Conservation (phyloP, 2,888 invertebrate species). For the Temnothorax unifasciatus region DNA sequence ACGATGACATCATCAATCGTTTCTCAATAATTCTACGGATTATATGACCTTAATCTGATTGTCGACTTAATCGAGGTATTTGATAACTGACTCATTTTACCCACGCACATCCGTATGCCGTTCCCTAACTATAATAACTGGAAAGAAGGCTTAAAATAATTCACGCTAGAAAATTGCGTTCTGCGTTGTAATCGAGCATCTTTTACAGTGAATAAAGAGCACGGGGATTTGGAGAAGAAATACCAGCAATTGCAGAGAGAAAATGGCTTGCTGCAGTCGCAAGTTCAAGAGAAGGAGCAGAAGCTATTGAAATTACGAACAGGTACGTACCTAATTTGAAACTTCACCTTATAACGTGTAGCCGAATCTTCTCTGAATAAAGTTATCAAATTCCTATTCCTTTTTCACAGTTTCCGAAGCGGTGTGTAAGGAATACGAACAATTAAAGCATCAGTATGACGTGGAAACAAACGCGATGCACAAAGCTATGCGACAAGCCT, state of each 20-base stretch:
- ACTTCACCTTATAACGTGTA: not conserved
- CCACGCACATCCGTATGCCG: not conserved
- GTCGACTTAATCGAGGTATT: not conserved
- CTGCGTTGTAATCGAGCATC: not conserved
- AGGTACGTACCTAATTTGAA: constrained; percentile 78
- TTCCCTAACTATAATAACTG: not conserved
- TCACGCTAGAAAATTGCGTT: not conserved
- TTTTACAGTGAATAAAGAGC: constrained; percentile 86
- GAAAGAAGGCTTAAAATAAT: not conserved
- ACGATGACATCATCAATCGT: constrained; percentile 33
- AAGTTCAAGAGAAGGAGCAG: constrained; percentile 89
- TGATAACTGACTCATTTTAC: constrained; percentile 23
- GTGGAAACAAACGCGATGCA: constrained; percentile 92
- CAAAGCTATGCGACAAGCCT: constrained; percentile 90
- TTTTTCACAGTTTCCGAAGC: constrained; percentile 89
- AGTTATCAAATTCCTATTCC: not conserved
- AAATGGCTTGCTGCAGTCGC: constrained; percentile 88
- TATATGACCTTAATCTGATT: constrained; percentile 31
- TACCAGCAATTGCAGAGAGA: constrained; percentile 89
- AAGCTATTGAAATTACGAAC: constrained; percentile 88
- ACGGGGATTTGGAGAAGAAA: constrained; percentile 89
- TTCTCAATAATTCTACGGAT: constrained; percentile 4
- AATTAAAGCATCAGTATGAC: constrained; percentile 91
- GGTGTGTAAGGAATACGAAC: constrained; percentile 91
- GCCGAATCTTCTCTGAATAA: not conserved